Conservation (phyloP, 1,140 invertebrate species). For the Luehdorfia chinensis region DNA sequence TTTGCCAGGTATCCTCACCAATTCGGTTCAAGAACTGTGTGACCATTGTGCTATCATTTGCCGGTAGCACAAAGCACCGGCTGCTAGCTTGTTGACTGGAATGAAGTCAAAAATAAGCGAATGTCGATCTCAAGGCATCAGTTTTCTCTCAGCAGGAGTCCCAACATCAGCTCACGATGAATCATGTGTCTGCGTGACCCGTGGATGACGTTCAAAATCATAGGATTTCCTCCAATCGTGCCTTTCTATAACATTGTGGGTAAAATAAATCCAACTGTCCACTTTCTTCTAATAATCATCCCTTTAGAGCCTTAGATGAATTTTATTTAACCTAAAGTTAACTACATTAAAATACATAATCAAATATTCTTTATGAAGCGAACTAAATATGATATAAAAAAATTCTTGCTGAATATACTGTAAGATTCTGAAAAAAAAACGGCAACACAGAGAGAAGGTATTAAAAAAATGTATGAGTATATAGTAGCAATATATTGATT, state of each 20-base stretch:
- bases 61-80: background rate
- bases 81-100: constrained; percentile 8
- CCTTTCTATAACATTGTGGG: constrained; percentile 75
- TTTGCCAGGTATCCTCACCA: background rate
- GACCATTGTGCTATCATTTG: background rate
- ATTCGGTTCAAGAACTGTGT: background rate
- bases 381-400: constrained; percentile 17
- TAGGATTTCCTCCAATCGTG: constrained; percentile 70
- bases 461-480: constrained; percentile 34
- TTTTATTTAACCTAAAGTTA: constrained; percentile 38
- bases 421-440: constrained; percentile 34
- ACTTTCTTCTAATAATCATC: constrained; percentile 29
- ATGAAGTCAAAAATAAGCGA: constrained; percentile 11
- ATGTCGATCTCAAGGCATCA: constrained; percentile 17
- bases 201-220: constrained; percentile 65
- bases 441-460: constrained; percentile 35
- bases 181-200: constrained; percentile 50
- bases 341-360: constrained; percentile 38
- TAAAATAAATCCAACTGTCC: constrained; percentile 61
- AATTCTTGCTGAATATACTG: constrained; percentile 10
- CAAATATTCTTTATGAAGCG: constrained; percentile 36
- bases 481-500: constrained; percentile 16
- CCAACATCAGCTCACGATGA: constrained; percentile 32
- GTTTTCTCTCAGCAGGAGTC: constrained; percentile 37
- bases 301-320: constrained; percentile 31